Base-by-base conservation (phyloP, 2,113 vertebrate genomes). In the Cygnus buccinator region DNA sequence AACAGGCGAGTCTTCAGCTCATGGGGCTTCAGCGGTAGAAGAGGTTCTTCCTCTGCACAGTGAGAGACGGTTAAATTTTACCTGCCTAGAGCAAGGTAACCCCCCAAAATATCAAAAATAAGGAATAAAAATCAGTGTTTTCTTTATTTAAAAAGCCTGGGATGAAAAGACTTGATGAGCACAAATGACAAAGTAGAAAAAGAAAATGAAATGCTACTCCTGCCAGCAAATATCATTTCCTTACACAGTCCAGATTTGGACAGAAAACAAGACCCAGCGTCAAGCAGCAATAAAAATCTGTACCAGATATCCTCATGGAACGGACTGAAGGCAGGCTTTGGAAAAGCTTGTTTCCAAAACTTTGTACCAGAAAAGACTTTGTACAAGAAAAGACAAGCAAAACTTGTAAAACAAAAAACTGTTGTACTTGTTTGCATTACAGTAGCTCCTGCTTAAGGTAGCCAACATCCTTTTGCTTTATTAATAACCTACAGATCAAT, bases 1-100 rank as follows among this genome's bases (percentile, higher is more conserved):
- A 94, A 76, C 39, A 98, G 35, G 10, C 89, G 94, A 3, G 97
- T 98, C 11, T 7, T 87, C 79, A 98, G 97, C 46, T 98, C 88
- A 0, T 90, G 88, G 0, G 70, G 57, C 86, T 83, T 22, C 50
- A 4, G 26, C 0, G 82, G 61, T 35, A 95, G 58, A 7, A 29
- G 12, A 0, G 95, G 92, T 26, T 97, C 95, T 90, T 97, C 95
- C 79, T 97, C 97, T 96, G 73, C 35, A 63, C 9, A 11, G 41
- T 54, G 31, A 59, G 87, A 92, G 3, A 7, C 1, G 7, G 6
- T 10, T 92, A 9, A 62, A 11, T 44, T 22, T 77, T 77, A 17
- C 72, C 70, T 57, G 50, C 39, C 80, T 28, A 15, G 0, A 21
- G 31, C 52, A 31, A 66, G 10, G 20, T 1, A 50, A 33, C 13